Base-by-base conservation (phyloP, 2,797 vertebrate genomes). In the Cynodonichthys magdalenae region DNA sequence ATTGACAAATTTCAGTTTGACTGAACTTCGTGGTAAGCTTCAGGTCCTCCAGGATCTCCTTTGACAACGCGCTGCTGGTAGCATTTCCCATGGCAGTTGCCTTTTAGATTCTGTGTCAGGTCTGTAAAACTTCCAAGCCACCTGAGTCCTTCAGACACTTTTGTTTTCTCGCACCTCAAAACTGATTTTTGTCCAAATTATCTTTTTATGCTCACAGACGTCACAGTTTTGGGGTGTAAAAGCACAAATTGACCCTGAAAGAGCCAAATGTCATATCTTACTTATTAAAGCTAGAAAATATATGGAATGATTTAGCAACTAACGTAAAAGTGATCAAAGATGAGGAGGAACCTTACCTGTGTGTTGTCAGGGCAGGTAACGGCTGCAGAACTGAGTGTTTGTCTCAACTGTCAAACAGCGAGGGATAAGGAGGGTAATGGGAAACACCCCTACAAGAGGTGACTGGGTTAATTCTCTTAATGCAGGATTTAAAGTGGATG, bases 41-140 rank as follows among this genome's bases (percentile, higher is more conserved):
- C 72, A 95, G 90, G 76, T 95, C 94, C 70, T 94, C 90, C 80
- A 95, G 86, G 90, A 94, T 94, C 84, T 93, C 93, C 83, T 94
- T 94, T 15, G 94, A 95, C 62, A 95, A 20, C 0, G 92, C 91
- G 45, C 93, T 83, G 65, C 94, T 94, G 74, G 92, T 93, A 29
- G 89, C 15, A 79, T 94, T 95, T 60, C 94, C 94, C 94, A 95
- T 95, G 44, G 59, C 80, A 15, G 53, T 41, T 53, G 63, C 15
- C 80, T 49, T 66, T 5, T 63, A 44, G 53, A 31, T 71, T 69
- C 77, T 39, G 56, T 52, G 54, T 63, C 41, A 47, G 44, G 27
- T 47, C 41, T 47, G 42, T 58, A 50, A 54, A 75, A 81, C 77
- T 74, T 71, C 60, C 49, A 3, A 56, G 53, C 66, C 59, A 65